These are phyloP conservation scores for Chionis minor DNA, from an alignment of 2,113 vertebrate species.

Conservation along the genomic window DNA sequence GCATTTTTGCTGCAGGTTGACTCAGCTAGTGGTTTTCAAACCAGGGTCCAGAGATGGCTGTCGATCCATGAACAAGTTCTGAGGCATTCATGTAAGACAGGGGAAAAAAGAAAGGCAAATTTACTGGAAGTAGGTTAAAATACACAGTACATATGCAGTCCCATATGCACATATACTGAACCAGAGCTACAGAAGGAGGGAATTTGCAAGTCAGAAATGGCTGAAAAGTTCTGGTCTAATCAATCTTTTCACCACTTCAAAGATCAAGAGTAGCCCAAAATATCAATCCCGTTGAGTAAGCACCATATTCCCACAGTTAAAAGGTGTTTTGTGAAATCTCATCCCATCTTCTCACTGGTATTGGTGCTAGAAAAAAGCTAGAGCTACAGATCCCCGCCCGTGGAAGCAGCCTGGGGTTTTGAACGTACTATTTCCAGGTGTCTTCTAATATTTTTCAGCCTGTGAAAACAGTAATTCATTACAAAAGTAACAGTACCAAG, in stretches of 20 bases:
- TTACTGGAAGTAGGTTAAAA: neutral
- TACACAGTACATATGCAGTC: neutral
- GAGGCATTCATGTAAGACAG: neutral
- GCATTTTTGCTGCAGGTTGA: neutral
- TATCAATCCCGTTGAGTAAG: neutral
- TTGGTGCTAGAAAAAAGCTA: neutral
- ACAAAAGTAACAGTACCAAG: neutral
- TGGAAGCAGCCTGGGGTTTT: neutral
- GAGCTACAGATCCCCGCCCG: neutral
- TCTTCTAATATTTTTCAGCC: neutral
- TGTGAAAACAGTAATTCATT: neutral
- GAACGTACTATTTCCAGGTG: neutral
- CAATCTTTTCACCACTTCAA: neutral
- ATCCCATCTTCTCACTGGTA: neutral
- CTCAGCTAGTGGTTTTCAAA: neutral
- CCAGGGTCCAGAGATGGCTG: neutral
- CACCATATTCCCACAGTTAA: neutral
- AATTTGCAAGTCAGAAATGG: neutral
- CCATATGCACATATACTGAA: neutral
- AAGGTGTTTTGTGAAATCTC: neutral
- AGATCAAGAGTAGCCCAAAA: neutral
- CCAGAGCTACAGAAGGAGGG: neutral
- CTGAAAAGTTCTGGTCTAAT: neutral
- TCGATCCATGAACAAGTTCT: neutral
- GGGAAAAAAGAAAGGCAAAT: neutral